A percentile compares a stretch with the other conserved stretches of the same genome.
Conservation (phyloP, 2,113 vertebrate genomes). For the Orycteropus afer region DNA sequence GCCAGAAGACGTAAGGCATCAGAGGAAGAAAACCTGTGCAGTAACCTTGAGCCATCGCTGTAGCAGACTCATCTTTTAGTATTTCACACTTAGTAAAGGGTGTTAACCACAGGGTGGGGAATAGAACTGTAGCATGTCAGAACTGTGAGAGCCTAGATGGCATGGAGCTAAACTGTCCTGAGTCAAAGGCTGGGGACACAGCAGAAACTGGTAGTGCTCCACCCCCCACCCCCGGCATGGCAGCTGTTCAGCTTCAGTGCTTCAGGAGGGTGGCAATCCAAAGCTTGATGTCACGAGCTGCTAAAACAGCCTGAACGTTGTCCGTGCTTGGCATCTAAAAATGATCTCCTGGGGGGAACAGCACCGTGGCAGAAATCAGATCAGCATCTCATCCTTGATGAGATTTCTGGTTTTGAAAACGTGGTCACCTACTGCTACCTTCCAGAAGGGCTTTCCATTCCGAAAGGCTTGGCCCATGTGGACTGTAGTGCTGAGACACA, state of each 20-base stretch:
- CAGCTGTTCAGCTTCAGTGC: neutral
- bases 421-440: neutral
- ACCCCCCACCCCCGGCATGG: neutral
- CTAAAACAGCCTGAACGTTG: neutral
- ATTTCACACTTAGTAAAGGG: neutral
- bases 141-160: too few relatives aligned
- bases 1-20: neutral
- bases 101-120: fast-evolving
- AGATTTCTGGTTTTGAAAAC: neutral
- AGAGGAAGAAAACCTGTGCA: neutral
- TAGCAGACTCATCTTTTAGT: neutral
- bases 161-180: neutral
- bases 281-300: neutral
- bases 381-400: neutral
- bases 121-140: neutral
- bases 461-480: neutral
- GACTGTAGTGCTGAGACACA: neutral
- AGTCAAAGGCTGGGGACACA: neutral
- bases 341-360: neutral
- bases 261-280: neutral
- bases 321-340: too few relatives aligned
- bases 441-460: neutral
- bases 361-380: neutral
- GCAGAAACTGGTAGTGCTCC: neutral
- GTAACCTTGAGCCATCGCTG: neutral